Evolutionary conservation across 2,113 vertebrate species (phyloP).

Genomic region (Pteropus alecto): DNA sequence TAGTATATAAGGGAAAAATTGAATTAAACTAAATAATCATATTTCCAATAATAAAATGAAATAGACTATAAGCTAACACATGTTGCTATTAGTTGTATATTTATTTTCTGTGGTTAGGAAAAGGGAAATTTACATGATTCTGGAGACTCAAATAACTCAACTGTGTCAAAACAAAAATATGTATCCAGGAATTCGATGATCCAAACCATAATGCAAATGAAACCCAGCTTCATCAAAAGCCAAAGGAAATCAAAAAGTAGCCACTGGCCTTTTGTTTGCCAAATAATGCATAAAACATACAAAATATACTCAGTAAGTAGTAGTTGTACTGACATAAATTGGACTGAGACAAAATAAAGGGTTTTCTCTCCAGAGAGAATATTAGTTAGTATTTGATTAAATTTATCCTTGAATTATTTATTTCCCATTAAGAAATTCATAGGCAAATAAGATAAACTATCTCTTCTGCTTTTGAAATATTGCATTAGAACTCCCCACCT

Average conservation of each 20-base stretch:
- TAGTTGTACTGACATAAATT: neutral
- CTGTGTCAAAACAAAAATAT: neutral
- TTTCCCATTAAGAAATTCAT: neutral
- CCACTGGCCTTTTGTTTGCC: neutral
- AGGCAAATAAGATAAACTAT: neutral
- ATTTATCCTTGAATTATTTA: constrained; percentile 35
- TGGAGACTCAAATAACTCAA: neutral
- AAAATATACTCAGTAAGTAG: neutral
- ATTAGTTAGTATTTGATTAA: neutral
- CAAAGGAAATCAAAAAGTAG: neutral
- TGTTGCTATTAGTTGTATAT: neutral
- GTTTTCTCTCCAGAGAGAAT: neutral
- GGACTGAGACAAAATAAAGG: neutral
- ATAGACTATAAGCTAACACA: neutral
- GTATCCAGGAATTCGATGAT: neutral
- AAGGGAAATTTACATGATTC: neutral
- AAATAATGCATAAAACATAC: neutral
- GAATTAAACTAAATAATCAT: neutral
- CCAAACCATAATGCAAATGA: neutral
- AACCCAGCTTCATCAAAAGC: neutral
- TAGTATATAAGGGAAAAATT: neutral
- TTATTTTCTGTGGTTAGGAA: neutral
- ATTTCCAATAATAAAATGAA: neutral
- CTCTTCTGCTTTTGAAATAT: neutral
- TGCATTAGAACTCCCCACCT: neutral